phyloP scores from a whole-genome alignment of 2,888 invertebrate species.

The Encarsia formosa region DNA sequence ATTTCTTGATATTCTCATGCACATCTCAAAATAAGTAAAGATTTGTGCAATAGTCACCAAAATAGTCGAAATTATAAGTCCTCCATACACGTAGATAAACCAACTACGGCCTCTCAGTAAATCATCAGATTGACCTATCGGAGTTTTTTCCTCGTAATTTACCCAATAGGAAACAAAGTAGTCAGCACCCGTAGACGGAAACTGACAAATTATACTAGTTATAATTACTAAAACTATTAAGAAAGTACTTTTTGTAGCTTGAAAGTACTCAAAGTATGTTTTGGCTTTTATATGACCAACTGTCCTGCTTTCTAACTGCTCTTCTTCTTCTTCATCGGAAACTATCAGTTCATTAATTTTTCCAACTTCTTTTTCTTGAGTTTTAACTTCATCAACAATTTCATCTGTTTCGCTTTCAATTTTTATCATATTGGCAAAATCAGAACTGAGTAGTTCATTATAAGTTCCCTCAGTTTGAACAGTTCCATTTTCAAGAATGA shows the following conservation, averaged over 20 bases:
- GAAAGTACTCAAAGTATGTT: constrained; percentile 41
- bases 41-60: constrained; percentile 50
- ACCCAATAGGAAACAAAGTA: constrained; percentile 53
- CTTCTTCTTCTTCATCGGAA: constrained; percentile 34
- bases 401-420: constrained; percentile 27
- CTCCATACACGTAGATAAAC: constrained; percentile 56
- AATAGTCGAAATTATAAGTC: constrained; percentile 46
- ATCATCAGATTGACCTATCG: not conserved
- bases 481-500: constrained; percentile 54
- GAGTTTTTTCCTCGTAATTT: constrained; percentile 52
- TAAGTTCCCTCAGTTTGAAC: constrained; percentile 61
- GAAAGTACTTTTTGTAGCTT: constrained; percentile 37
- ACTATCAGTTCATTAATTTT: not conserved
- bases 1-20: constrained; percentile 71
- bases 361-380: constrained; percentile 1
- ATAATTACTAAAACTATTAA: constrained; percentile 37
- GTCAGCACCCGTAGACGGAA: constrained; percentile 44
- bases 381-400: constrained; percentile 4
- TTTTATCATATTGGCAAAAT: constrained; percentile 59
- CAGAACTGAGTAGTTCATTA: constrained; percentile 56
- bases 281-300: constrained; percentile 30
- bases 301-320: constrained; percentile 41
- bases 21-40: constrained; percentile 58
- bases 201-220: constrained; percentile 40
- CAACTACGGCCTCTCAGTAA: constrained; percentile 41